These are phyloP conservation scores for Lerista edwardsae DNA, from an alignment of 2,797 vertebrate species.

Conservation along the genomic window DNA sequence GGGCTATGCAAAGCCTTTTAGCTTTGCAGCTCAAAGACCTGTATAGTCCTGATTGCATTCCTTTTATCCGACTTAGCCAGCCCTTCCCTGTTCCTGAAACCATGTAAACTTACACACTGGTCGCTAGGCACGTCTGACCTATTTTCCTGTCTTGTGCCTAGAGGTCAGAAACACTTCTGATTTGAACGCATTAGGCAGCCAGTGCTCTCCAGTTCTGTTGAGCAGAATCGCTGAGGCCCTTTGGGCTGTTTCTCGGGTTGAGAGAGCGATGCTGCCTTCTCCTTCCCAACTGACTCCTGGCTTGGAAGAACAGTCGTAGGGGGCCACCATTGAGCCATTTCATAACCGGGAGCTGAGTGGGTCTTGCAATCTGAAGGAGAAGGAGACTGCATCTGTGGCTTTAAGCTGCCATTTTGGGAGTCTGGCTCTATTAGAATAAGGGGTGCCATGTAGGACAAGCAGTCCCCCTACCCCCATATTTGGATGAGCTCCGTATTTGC, in stretches of 20 bases:
- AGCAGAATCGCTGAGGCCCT: too few relatives aligned
- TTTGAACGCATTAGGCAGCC: constrained; percentile 1
- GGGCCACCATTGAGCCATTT: neutral
- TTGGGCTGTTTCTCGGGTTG: neutral
- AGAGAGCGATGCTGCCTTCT: neutral
- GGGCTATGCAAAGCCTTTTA: constrained; percentile 3
- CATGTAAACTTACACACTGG: neutral
- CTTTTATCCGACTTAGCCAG: constrained; percentile 9
- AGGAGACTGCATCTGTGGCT: neutral
- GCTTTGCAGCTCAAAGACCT: neutral
- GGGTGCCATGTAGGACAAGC: too few relatives aligned
- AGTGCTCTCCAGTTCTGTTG: neutral
- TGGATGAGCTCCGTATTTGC: too few relatives aligned
- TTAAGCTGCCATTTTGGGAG: neutral
- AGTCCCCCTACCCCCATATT: too few relatives aligned
- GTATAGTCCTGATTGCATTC: neutral
- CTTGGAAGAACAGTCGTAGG: neutral
- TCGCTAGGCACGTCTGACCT: neutral
- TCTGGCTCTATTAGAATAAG: neutral
- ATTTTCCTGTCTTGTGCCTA: neutral
- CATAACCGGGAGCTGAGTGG: neutral
- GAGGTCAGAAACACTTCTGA: neutral
- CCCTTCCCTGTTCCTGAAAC: constrained; percentile 21
- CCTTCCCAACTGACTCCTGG: neutral
- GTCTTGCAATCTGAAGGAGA: neutral